Conservation (phyloP, 1,140 invertebrate species). For the Chironomus striatipennis region DNA sequence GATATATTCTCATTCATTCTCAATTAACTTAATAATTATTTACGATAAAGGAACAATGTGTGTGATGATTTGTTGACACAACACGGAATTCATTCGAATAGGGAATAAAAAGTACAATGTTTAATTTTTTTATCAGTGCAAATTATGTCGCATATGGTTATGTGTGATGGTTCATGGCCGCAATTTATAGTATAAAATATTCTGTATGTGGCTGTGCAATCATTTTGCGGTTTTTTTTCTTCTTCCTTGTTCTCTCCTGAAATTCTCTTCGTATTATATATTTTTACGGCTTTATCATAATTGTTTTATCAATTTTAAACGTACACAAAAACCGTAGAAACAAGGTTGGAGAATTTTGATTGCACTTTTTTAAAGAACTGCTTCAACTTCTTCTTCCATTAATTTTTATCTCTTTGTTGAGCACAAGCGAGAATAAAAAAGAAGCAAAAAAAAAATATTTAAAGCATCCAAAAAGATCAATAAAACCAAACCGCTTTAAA, state of each 20-base stretch:
- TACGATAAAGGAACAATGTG: not conserved
- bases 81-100: not conserved
- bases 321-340: too few species aligned
- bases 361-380: too few species aligned
- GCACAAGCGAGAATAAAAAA: too few species aligned
- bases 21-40: conserved; percentile 10
- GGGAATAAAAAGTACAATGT: not conserved
- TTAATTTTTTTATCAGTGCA: not conserved
- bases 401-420: too few species aligned
- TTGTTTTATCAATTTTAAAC: too few species aligned
- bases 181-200: not conserved
- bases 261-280: too few species aligned
- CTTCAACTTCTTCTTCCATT: too few species aligned
- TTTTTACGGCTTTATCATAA: too few species aligned
- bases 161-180: not conserved
- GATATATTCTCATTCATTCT: not conserved
- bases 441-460: too few species aligned
- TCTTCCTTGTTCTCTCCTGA: not conserved
- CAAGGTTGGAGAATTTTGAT: too few species aligned
- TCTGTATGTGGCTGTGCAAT: not conserved
- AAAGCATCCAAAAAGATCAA: too few species aligned
- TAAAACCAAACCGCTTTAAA: too few species aligned
- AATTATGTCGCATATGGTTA: conserved; percentile 1
- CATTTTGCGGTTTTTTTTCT: not conserved
- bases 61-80: not conserved